Evolutionary conservation across 2,888 invertebrate species (phyloP), one percentile per base, ranked within the genome.

Genomic region (Heteromurus nitidus): DNA sequence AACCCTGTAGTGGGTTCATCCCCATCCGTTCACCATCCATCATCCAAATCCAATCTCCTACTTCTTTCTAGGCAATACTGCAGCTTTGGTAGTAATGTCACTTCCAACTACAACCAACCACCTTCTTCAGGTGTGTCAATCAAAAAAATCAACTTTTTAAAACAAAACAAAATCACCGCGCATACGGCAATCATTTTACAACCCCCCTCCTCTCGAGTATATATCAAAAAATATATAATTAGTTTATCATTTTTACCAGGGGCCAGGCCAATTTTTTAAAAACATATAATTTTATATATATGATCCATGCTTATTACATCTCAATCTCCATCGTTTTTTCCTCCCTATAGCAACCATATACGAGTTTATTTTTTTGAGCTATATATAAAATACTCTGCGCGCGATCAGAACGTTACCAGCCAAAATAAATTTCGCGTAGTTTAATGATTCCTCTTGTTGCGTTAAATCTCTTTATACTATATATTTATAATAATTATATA

Each of bases 1-100:
- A 79, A 47, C 30, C 65, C 62, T 18, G 31, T 47, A n/a, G n/a
- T n/a, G n/a, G n/a, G n/a, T n/a, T n/a, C n/a, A n/a, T 85, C 87
- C 88, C 87, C 89, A 26, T 84, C 82, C 60, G 68, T 31, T 68
- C 88, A 88, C 91, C 92, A 94, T 91, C 93, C 72, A 65, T 75
- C 86, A 69, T 75, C 84, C 74, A 87, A 87, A 73, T 85, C 86
- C 75, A 85, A 87, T 68, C 81, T 87, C 85, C 85, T 86, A 65
- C 85, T 86, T 83, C 93, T 93, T 92, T 93, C 94, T 92, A 93
- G 95, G 92, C 95, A 95, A 93, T 95, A 95, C 94, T 95, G 94
- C 95, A 95, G 95, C 94, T 95, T 95, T 94, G 95, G 95, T 95
- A 95, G 95, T 95, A 95, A 93, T 93, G 87, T 87, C 86, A 86